These are phyloP conservation scores for Chrysemys picta DNA, from an alignment of 2,113 vertebrate genomes.

Conservation along the genomic window DNA sequence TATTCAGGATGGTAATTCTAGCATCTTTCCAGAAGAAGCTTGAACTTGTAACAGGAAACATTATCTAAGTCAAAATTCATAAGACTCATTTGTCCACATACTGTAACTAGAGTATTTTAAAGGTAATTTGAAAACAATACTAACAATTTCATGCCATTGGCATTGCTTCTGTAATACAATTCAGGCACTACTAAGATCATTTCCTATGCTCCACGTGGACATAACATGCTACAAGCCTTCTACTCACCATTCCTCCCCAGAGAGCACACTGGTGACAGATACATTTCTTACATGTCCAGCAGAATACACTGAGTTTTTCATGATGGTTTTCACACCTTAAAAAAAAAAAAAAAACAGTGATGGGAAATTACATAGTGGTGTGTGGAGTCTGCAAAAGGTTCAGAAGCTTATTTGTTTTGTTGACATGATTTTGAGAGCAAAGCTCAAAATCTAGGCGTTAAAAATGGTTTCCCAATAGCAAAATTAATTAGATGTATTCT, in stretches of 20 bases:
- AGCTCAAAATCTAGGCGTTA: not conserved
- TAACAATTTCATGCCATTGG: not conserved
- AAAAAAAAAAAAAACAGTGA: not conserved
- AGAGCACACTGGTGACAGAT: conserved; percentile 99
- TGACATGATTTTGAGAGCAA: not conserved
- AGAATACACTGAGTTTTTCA: conserved; percentile 98
- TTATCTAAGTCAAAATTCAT: fast-evolving
- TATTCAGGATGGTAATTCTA: not conserved
- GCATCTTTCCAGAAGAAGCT: not conserved
- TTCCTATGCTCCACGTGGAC: fast-evolving
- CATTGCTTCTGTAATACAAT: not conserved
- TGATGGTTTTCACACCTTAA: conserved; percentile 97
- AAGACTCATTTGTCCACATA: not conserved
- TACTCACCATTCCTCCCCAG: conserved; percentile 97
- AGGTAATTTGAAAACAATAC: fast-evolving
- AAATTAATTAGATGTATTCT: not conserved
- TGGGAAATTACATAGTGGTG: not conserved
- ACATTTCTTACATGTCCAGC: conserved; percentile 99
- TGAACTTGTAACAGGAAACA: not conserved
- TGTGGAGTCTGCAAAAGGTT: not conserved
- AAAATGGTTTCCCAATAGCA: not conserved
- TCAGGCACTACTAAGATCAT: not conserved
- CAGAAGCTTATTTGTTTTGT: not conserved
- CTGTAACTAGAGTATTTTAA: not conserved
- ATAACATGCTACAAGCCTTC: not conserved